Conservation (phyloP, 2,797 vertebrate genomes). For the Taenioides sp. region DNA sequence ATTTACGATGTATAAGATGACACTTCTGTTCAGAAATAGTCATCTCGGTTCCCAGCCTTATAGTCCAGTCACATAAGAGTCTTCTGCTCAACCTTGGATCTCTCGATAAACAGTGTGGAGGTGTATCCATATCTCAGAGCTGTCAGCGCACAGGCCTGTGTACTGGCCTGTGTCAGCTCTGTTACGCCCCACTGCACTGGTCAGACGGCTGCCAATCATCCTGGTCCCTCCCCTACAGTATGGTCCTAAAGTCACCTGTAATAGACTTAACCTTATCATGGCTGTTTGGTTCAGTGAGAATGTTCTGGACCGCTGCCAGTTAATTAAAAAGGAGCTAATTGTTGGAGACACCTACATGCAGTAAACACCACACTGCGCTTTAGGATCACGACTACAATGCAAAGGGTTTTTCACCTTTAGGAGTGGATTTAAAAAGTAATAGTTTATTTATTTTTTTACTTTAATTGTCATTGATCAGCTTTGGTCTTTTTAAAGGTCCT, state of each 20-base stretch:
- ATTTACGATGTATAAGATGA: no score
- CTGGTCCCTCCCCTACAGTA: background rate
- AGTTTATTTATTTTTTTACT: background rate
- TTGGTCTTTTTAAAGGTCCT: no score
- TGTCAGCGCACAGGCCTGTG: conserved; percentile 48
- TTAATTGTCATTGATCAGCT: no score
- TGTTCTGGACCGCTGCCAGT: background rate
- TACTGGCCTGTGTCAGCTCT: conserved; percentile 54
- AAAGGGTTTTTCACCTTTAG: background rate
- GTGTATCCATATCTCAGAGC: conserved; percentile 25
- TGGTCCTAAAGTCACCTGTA: background rate
- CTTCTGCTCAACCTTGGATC: background rate
- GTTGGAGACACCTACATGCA: background rate
- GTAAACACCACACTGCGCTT: background rate
- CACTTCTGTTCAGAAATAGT: background rate
- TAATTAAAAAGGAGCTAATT: conserved; percentile 2
- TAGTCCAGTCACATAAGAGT: background rate
- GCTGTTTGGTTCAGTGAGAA: background rate
- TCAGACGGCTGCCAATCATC: conserved; percentile 62
- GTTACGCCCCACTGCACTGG: conserved; percentile 57
- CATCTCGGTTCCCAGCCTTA: background rate
- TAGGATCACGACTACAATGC: background rate
- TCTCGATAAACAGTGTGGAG: background rate
- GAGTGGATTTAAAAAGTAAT: background rate
- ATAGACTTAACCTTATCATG: conserved; percentile 1